Evolutionary conservation across 2,797 vertebrate genomes (phyloP).

Genomic region (Malurus splendens): DNA sequence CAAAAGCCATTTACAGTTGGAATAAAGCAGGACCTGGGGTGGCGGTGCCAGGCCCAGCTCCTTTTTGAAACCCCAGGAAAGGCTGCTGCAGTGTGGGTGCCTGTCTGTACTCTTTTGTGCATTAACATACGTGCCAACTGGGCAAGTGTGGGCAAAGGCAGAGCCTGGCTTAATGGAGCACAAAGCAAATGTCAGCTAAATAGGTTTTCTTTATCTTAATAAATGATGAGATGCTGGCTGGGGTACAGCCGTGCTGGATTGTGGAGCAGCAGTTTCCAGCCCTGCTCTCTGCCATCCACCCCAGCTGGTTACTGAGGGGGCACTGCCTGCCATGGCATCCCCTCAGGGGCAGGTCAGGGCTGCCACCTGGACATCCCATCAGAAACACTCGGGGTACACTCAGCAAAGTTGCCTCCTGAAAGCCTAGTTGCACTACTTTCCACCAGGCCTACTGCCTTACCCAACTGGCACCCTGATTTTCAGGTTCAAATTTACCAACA

Average conservation of each 20-base stretch:
- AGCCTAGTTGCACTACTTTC: not conserved
- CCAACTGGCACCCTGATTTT: not conserved
- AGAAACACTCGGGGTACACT: not conserved
- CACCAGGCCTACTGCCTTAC: not conserved
- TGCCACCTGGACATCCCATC: not conserved
- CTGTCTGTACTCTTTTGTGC: not conserved
- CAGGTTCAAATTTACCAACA: not conserved
- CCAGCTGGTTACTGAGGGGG: not conserved
- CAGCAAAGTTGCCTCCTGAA: not conserved
- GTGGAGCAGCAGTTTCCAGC: not conserved
- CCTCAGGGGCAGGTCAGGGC: fast-evolving
- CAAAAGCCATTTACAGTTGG: not conserved
- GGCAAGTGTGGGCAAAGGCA: not conserved
- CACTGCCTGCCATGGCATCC: not conserved
- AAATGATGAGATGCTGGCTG: not conserved
- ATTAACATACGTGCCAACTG: not conserved
- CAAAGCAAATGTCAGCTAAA: slow-evolving; percentile 31
- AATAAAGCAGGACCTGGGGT: not conserved
- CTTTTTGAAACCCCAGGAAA: not conserved
- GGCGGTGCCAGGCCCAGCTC: not conserved
- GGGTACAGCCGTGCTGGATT: fast-evolving
- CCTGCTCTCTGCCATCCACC: not conserved
- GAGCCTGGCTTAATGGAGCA: not conserved
- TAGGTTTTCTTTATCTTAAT: slow-evolving; percentile 26
- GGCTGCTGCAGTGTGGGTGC: not conserved